phyloP scores from a whole-genome alignment of 2,797 vertebrate species.

The Leptodactylus fallax region DNA sequence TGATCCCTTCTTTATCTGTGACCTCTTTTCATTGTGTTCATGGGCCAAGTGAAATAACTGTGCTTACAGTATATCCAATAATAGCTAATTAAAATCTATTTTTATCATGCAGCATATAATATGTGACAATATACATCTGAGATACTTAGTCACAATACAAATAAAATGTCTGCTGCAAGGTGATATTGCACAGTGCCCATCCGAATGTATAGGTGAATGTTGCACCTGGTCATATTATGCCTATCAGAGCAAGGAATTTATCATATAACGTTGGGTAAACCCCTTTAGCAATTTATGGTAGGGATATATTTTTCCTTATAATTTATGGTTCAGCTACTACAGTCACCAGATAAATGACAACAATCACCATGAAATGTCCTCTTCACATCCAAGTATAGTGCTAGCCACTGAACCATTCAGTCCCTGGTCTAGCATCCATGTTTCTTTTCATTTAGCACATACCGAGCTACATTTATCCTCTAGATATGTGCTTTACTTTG shows the following conservation, averaged over 20 bases:
- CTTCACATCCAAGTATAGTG: neutral
- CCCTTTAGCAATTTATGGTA: neutral
- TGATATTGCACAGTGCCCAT: neutral
- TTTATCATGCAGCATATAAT: neutral
- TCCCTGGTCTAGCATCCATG: too few species aligned
- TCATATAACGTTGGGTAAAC: neutral
- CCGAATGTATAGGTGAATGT: neutral
- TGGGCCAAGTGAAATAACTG: neutral
- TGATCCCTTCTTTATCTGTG: neutral
- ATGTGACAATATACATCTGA: neutral
- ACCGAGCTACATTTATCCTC: too few species aligned
- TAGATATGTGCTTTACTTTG: too few species aligned
- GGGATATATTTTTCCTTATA: neutral
- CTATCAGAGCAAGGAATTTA: neutral
- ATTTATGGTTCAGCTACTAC: neutral
- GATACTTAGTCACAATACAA: neutral
- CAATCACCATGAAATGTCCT: neutral
- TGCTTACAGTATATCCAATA: neutral
- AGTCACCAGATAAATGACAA: neutral
- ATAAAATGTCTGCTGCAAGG: neutral
- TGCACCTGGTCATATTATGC: neutral
- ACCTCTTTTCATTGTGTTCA: neutral
- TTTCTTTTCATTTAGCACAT: too few species aligned
- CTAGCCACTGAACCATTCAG: neutral
- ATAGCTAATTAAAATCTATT: neutral